Evolutionary conservation across 2,797 vertebrate genomes (phyloP).

Genomic region (Nannoperca australis): DNA sequence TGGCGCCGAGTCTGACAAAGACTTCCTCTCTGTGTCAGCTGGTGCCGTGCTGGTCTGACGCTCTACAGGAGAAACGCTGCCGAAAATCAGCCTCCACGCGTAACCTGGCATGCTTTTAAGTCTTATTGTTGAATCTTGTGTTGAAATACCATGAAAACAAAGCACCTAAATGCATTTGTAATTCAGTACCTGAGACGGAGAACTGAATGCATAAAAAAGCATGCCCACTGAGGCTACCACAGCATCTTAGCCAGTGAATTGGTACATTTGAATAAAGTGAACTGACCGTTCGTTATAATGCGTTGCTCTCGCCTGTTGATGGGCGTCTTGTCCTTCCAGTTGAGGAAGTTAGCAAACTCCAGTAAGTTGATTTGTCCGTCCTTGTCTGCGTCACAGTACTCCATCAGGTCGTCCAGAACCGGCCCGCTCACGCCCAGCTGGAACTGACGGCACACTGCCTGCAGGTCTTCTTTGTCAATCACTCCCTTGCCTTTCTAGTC

Average conservation of each 20-base stretch:
- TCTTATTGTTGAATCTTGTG: too few relatives aligned
- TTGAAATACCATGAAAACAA: background rate
- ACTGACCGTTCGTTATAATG: conserved; percentile 81
- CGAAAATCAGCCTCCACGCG: background rate
- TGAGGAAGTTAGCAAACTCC: conserved; percentile 93
- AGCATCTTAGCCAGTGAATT: background rate
- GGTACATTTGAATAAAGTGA: background rate
- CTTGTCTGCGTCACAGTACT: conserved; percentile 89
- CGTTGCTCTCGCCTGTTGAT: conserved; percentile 82
- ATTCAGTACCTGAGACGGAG: background rate
- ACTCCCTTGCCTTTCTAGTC: conserved; percentile 83
- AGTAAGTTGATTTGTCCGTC: conserved; percentile 88
- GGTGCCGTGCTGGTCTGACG: conserved; percentile 50
- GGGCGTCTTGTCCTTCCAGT: conserved; percentile 91
- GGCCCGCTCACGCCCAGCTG: conserved; percentile 80
- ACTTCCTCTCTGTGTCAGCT: conserved; percentile 31
- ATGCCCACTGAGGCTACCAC: background rate
- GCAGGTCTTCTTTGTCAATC: conserved; percentile 88
- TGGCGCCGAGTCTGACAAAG: background rate
- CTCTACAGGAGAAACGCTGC: conserved; percentile 63
- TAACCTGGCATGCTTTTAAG: background rate
- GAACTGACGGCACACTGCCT: conserved; percentile 83
- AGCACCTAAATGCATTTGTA: background rate
- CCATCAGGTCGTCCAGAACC: conserved; percentile 87
- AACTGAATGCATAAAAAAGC: background rate